phyloP scores from a whole-genome alignment of 2,888 invertebrate genomes.

The Polyommatus icarus region DNA sequence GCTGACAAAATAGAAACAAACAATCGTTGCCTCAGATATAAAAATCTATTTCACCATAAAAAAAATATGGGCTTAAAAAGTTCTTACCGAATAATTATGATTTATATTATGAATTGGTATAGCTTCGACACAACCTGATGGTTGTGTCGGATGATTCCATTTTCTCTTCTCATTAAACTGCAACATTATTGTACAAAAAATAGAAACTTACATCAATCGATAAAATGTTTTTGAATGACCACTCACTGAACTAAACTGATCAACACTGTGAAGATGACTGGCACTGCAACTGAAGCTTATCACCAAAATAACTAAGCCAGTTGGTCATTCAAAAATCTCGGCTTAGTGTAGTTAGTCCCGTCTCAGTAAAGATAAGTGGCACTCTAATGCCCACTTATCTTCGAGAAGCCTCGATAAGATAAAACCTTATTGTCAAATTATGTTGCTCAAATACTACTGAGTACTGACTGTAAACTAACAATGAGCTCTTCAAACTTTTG shows the following conservation, averaged over 20 bases:
- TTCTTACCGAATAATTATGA: too few species aligned
- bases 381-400: slow-evolving; percentile 41
- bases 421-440: slow-evolving; percentile 39
- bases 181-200: background rate
- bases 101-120: too few species aligned
- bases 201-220: background rate
- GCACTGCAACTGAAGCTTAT: background rate
- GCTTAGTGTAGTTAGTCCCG: slow-evolving; percentile 49
- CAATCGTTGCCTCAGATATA: background rate
- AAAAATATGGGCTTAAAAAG: too few species aligned
- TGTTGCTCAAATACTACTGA: slow-evolving; percentile 13
- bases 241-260: background rate
- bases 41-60: background rate
- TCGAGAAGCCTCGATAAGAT: slow-evolving; percentile 43
- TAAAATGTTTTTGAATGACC: background rate
- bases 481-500: background rate
- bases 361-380: slow-evolving; percentile 48
- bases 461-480: background rate
- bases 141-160: too few species aligned
- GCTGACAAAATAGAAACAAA: background rate
- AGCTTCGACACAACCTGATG: background rate
- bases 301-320: slow-evolving; percentile 14
- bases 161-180: background rate
- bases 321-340: slow-evolving; percentile 48
- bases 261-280: background rate